These are phyloP conservation scores for Bergia sp. DNA, from an alignment of 92 coral and sea anemone genomes.

Conservation along the genomic window DNA sequence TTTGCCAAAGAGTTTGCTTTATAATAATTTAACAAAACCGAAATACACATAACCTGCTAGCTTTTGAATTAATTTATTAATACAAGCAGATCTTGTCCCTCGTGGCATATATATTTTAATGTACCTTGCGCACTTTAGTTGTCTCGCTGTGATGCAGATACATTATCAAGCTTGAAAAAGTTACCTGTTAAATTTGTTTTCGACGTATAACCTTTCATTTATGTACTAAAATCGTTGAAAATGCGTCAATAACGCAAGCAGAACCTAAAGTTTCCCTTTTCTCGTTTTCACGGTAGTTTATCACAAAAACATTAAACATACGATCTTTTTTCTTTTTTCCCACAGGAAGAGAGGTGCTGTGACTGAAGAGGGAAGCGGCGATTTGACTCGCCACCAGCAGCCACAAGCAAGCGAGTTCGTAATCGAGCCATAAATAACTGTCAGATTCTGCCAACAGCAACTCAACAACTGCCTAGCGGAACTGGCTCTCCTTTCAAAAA, in stretches of 20 bases:
- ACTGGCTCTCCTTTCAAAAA: background rate
- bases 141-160: background rate
- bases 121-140: conserved; percentile 1
- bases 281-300: background rate
- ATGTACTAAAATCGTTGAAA: background rate
- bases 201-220: background rate
- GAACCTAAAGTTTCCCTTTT: background rate
- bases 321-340: conserved; percentile 39
- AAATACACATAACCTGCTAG: background rate
- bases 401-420: conserved; percentile 34
- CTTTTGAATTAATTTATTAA: conserved; percentile 7
- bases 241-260: background rate
- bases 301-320: conserved; percentile 27
- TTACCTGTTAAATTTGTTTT: background rate
- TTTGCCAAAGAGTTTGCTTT: background rate
- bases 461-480: background rate
- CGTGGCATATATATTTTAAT: conserved; percentile 14
- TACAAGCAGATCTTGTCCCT: background rate
- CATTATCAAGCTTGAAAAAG: background rate
- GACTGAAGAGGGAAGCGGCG: background rate
- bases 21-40: background rate
- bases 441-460: conserved; percentile 4
- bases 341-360: conserved; percentile 31
- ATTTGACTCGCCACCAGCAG: conserved; percentile 11
- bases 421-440: conserved; percentile 5